Base-by-base conservation (phyloP, 2,888 invertebrate species). In the Euspilapteryx auroguttella region DNA sequence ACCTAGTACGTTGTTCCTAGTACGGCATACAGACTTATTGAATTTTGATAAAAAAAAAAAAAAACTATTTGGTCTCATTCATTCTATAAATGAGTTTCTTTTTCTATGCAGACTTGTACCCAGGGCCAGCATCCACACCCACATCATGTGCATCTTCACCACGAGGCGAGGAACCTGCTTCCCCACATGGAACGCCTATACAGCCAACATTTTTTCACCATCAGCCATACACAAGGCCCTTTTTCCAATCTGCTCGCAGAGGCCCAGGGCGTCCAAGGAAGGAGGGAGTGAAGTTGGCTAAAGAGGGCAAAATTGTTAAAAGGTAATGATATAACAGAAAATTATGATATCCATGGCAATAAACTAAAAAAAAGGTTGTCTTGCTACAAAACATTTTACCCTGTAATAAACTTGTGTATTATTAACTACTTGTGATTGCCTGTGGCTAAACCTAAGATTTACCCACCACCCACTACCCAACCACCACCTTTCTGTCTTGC, bases 231-330 rank as follows among this genome's bases (percentile, higher is more conserved):
- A 52, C 66, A 8, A 44, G 76, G 14, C 73, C 76, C 24, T 76
- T 73, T 42, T 75, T 76, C 35, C 64, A 68, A 7, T 63, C 79
- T 31, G 81, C 83, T 29, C 80, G 85, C 38, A 79, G 89, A 37
- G 89, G 89, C 27, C 86, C 89, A 11, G 89, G 90, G 9, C 77
- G 90, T 44, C 89, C 90, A 8, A 79, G 89, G 35, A 87, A 89
- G 47, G 89, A 89, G 57, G 84, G 85, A 33, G 78, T 79, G 42
- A 73, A 77, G 38, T 41, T 73, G 29, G 57, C 73, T 11, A 46
- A 65, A 29, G 77, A 77, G 39, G 76, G 76, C 22, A 77, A 77
- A 43, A 73, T 76, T 45, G 76, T 75, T 21, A 55, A 73, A 44
- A 63, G 75, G 76, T 73, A 51, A 42, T 7, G 7, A 28, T 38